These are phyloP conservation scores for Ichneumoninae sp. DNA, from an alignment of 2,888 invertebrate genomes.

Conservation along the genomic window DNA sequence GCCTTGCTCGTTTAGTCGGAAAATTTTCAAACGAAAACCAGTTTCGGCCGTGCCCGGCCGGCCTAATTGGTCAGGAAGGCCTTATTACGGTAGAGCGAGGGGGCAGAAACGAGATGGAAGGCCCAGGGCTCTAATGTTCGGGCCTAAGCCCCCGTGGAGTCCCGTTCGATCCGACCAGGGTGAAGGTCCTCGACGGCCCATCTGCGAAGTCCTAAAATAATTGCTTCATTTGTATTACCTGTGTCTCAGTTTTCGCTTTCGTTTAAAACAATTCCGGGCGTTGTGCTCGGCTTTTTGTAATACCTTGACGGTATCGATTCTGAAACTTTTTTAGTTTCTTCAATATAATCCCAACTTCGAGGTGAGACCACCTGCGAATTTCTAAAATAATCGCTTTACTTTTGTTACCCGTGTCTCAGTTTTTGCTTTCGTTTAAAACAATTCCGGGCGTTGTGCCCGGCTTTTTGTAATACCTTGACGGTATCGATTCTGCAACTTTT, in stretches of 20 bases:
- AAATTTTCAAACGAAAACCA: constrained; percentile 66
- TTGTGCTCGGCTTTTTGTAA: too few species aligned
- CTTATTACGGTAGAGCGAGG: constrained; percentile 50
- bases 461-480: too few species aligned
- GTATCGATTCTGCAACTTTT: background rate
- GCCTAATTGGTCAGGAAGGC: constrained; percentile 49
- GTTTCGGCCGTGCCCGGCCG: constrained; percentile 54
- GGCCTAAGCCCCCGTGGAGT: constrained; percentile 17
- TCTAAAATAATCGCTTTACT: too few species aligned
- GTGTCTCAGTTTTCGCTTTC: too few species aligned
- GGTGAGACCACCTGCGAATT: background rate
- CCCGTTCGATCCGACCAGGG: constrained; percentile 21
- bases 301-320: background rate
- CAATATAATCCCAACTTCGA: background rate
- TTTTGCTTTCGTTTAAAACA: too few species aligned
- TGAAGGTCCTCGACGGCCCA: constrained; percentile 3
- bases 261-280: too few species aligned
- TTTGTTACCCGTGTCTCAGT: too few species aligned
- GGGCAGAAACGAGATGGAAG: constrained; percentile 42
- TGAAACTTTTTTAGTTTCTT: background rate
- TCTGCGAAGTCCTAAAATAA: background rate
- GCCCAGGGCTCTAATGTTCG: background rate
- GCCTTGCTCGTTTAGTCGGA: constrained; percentile 46
- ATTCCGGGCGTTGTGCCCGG: too few species aligned
- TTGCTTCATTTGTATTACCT: background rate